Evolutionary conservation across 2,797 vertebrate species (phyloP), one percentile per base, ranked within the genome.

Genomic region (Sebastiscus albofasciatus): DNA sequence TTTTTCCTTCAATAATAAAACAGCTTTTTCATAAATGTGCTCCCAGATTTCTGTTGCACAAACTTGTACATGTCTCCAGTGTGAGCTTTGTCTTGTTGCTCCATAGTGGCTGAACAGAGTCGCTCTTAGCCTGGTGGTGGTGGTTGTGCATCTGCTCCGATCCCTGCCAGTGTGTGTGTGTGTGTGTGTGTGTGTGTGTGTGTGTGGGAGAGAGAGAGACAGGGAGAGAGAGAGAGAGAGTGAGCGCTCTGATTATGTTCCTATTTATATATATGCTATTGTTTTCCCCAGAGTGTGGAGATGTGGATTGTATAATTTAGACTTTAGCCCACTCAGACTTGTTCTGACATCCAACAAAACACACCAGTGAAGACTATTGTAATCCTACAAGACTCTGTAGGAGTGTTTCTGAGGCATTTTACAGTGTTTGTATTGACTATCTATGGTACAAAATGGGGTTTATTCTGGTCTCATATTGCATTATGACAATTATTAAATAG

Each of bases 221-320:
- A 42, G 72, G 54, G 80, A 80, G 83, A 79, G 67, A 79, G 82
- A 74, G 81, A 67, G 90, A 46, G 42, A 8, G 16, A 46, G 42
- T 1, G 16, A 46, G 42, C 18, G 46, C 83, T 85, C 80, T 91
- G 92, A 94, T 94, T 93, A 94, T 87, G 88, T 75, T 90, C 82
- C 92, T 91, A 90, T 94, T 93, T 92, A 90, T 91, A 89, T 76
- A 75, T 81, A 73, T 86, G 78, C 83, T 83, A 90, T 92, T 93
- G 91, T 93, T 93, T 92, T 88, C 81, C 78, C 79, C 58, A 55
- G 81, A 82, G 85, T 89, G 87, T 85, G 75, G 77, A 72, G 80
- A 91, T 89, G 81, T 90, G 80, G 62, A 82, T 81, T 85, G 81
- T 85, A 82, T 85, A 81, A 79, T 92, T 91, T 75, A 87, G 67